Evolutionary conservation across 2,113 vertebrate genomes (phyloP).

Genomic region (Scophthalmus maximus): DNA sequence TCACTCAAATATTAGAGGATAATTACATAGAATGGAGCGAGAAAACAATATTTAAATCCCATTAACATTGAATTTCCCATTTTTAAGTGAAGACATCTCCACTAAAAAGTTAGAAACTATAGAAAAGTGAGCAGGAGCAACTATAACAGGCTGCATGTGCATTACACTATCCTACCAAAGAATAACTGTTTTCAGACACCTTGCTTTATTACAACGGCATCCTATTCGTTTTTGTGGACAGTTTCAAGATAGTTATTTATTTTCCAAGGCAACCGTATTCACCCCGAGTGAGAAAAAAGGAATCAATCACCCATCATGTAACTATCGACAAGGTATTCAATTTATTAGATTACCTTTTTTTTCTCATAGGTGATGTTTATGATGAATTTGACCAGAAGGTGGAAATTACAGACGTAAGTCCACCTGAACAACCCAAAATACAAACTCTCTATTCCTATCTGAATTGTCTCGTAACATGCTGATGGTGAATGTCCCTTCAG

Average conservation of each 20-base stretch:
- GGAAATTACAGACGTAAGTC: constrained; percentile 82
- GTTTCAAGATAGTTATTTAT: no score
- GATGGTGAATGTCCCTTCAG: constrained; percentile 49
- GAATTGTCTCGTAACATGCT: neutral
- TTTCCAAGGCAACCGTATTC: no score
- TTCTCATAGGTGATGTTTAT: constrained; percentile 80
- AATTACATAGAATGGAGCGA: no score
- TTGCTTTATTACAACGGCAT: no score
- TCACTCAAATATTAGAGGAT: neutral
- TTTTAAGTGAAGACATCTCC: no score
- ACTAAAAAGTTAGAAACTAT: no score
- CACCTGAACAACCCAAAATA: neutral
- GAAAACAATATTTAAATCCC: neutral
- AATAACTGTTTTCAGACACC: no score
- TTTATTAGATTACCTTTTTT: neutral
- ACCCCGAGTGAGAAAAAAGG: no score
- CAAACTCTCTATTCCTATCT: neutral
- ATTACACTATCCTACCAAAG: no score
- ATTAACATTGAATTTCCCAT: neutral
- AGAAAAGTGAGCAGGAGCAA: no score
- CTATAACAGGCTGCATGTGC: no score
- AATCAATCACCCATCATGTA: neutral
- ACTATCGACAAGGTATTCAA: neutral
- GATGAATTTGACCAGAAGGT: constrained; percentile 82
- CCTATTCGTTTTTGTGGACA: no score